These are phyloP conservation scores for Paracyclopina nana DNA, from an alignment of 1,140 invertebrate genomes.

Conservation along the genomic window DNA sequence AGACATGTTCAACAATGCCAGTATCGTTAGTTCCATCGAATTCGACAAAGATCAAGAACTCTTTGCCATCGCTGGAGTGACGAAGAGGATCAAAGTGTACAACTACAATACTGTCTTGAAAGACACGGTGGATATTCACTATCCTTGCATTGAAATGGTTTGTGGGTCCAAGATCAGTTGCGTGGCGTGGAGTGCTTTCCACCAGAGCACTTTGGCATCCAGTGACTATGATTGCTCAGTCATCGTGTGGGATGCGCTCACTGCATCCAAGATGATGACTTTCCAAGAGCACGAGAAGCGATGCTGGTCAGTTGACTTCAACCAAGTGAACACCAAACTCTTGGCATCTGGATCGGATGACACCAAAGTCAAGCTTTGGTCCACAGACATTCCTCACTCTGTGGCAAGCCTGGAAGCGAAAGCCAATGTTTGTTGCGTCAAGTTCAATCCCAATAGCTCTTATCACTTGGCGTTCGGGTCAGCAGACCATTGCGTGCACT, in stretches of 20 bases:
- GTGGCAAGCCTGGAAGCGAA: slow-evolving; percentile 68
- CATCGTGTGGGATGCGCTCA: slow-evolving; percentile 74
- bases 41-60: slow-evolving; percentile 92
- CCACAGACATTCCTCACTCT: slow-evolving; percentile 63
- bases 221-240: slow-evolving; percentile 89
- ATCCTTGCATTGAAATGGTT: slow-evolving; percentile 78
- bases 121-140: slow-evolving; percentile 69
- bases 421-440: slow-evolving; percentile 89
- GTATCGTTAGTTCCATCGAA: slow-evolving; percentile 88
- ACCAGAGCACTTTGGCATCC: slow-evolving; percentile 70
- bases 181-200: slow-evolving; percentile 81
- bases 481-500: slow-evolving; percentile 90
- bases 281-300: slow-evolving; percentile 84
- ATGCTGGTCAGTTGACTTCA: slow-evolving; percentile 93
- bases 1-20: slow-evolving; percentile 68
- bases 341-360: slow-evolving; percentile 89
- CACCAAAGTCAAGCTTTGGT: slow-evolving; percentile 82
- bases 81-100: slow-evolving; percentile 82
- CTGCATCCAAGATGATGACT: slow-evolving; percentile 39
- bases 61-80: slow-evolving; percentile 89
- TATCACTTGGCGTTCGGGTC: slow-evolving; percentile 78
- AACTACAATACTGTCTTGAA: slow-evolving; percentile 68
- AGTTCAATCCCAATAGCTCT: slow-evolving; percentile 75
- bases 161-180: slow-evolving; percentile 86
- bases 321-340: slow-evolving; percentile 67